These are phyloP conservation scores for Uria lomvia DNA, from an alignment of 2,113 vertebrate genomes.

Conservation along the genomic window DNA sequence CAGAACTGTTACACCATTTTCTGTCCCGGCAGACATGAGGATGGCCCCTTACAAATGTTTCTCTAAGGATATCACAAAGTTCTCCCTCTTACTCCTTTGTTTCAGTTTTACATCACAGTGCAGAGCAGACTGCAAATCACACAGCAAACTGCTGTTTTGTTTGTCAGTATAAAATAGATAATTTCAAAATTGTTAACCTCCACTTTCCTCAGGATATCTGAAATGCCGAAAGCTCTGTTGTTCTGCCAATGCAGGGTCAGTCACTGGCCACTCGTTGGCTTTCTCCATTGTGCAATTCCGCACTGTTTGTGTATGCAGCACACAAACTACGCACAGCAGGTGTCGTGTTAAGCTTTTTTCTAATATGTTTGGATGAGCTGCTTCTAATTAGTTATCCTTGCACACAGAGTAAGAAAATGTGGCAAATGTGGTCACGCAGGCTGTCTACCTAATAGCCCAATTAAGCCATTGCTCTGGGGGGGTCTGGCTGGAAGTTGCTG, in stretches of 20 bases:
- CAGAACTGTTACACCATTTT: neutral
- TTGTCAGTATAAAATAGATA: neutral
- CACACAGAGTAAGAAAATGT: neutral
- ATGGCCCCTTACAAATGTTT: neutral
- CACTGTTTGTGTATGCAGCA: neutral
- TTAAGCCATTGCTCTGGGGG: neutral
- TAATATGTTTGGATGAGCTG: neutral
- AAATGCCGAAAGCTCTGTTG: neutral
- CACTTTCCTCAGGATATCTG: neutral
- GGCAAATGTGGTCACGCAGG: neutral
- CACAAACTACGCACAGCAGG: neutral
- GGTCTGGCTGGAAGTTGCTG: neutral
- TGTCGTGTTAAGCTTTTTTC: neutral
- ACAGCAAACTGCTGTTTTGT: neutral
- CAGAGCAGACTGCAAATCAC: neutral
- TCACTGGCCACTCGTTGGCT: neutral
- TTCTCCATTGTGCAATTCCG: neutral
- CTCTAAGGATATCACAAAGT: neutral
- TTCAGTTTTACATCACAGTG: neutral
- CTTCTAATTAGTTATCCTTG: constrained; percentile 40
- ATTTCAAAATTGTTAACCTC: neutral
- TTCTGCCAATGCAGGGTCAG: neutral
- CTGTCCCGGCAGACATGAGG: neutral
- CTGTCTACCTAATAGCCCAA: neutral
- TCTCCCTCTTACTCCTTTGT: neutral